Conservation (phyloP, 2,113 vertebrate species). For the Dicrurus megarhynchus region DNA sequence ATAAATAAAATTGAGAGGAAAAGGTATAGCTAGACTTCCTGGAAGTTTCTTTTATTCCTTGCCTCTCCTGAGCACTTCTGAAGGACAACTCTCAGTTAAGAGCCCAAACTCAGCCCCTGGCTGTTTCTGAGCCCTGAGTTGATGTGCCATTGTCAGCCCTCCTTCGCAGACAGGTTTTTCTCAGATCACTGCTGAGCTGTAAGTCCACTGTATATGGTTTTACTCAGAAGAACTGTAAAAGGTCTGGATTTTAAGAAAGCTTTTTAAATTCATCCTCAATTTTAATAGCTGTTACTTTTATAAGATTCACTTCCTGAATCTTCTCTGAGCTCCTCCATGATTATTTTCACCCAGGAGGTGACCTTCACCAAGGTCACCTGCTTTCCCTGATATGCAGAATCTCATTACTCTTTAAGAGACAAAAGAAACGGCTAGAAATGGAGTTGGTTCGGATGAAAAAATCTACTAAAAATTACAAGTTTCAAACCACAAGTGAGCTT, state of each 20-base stretch:
- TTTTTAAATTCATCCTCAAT: background rate
- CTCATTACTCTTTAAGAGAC: background rate
- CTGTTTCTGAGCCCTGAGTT: background rate
- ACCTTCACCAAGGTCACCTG: background rate
- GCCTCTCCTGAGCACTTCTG: background rate
- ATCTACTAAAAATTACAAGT: background rate
- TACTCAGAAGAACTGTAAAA: background rate
- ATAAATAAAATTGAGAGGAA: background rate
- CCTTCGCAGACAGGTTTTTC: background rate
- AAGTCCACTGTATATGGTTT: background rate
- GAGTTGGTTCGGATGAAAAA: background rate
- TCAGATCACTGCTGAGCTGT: background rate
- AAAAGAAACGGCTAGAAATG: background rate
- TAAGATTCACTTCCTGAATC: background rate
- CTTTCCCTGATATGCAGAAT: background rate
- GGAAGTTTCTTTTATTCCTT: background rate
- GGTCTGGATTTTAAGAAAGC: background rate
- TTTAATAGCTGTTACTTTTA: background rate
- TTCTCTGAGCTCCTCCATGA: background rate
- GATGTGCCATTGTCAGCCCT: background rate
- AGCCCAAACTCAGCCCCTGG: background rate
- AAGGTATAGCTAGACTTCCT: background rate
- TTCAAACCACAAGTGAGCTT: background rate
- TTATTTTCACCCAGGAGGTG: background rate
- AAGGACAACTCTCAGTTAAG: background rate